These are phyloP conservation scores for Pristiophorus japonicus DNA, from an alignment of 2,113 vertebrate species.

Conservation along the genomic window DNA sequence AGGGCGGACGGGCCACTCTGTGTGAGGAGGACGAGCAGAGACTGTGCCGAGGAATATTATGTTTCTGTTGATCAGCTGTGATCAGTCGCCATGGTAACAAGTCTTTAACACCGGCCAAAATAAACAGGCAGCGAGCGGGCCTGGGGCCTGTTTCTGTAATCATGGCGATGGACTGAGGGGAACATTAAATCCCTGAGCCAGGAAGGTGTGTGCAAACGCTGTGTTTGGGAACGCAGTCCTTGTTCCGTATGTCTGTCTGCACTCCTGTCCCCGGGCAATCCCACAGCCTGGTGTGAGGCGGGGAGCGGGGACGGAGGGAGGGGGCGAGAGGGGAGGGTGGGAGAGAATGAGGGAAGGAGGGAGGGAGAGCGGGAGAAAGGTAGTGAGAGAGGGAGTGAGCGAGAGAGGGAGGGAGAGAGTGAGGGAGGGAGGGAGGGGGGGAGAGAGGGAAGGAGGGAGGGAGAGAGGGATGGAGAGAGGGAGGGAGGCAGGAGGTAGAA, in stretches of 20 bases:
- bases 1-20: not conserved
- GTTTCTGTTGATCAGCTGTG: not conserved
- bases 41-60: not conserved
- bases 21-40: not conserved
- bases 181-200: not conserved
- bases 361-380: too few relatives aligned
- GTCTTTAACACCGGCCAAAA: not conserved
- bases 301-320: not conserved
- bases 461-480: too few relatives aligned
- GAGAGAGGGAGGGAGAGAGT: not conserved
- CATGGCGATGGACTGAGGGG: not conserved
- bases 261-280: not conserved
- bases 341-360: too few relatives aligned
- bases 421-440: not conserved
- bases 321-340: not conserved
- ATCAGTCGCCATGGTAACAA: not conserved
- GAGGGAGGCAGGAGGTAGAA: too few relatives aligned
- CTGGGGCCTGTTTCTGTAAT: not conserved
- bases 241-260: not conserved
- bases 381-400: not conserved
- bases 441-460: too few relatives aligned
- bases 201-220: not conserved
- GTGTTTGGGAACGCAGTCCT: rapidly evolving
- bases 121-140: not conserved
- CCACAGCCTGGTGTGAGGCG: not conserved